Base-by-base conservation (phyloP, 2,888 invertebrate species). In the Polia nebulosa region DNA sequence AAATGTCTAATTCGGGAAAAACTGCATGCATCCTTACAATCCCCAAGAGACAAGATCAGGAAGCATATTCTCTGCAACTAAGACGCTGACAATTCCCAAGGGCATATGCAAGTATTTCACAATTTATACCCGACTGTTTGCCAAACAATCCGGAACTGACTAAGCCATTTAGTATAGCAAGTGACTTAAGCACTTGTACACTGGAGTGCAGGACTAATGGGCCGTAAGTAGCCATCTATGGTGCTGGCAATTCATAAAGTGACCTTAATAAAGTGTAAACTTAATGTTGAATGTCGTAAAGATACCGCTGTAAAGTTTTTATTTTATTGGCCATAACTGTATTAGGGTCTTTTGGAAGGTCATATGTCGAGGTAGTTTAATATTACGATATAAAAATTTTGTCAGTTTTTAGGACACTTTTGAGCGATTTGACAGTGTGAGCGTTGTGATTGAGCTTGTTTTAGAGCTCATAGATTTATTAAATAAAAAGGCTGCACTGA, bases 181-280 rank as follows among this genome's bases (percentile, higher is more conserved):
- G 56, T 57, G 62, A 53, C 60, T 68, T 34, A 27, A 60, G 45
- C 41, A 57, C 52, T 79, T 58, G 45, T 58, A 59, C 20, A 76
- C 53, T 73, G 34, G 32, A 68, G 39, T 53, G 66, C 39, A 61
- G 47, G 69, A 72, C 82, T 76, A 83, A 81, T 83, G 69, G 47
- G 44, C 60, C 49, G 70, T 59, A 71, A 76, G 67, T 73, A 62
- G 69, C 65, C 29, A 65, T 76, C 45, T 57, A 69, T 61, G 53
- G 62, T 56, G 59, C 61, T 72, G 56, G 60, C 57, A 66, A 76
- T 80, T 78, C 73, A 75, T 80, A 77, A 79, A 77, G 76, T 64
- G 76, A 72, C 76, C 85, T 80, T 81, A 84, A 81, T 84, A 85
- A 86, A 86, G 75, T 77, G 82, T 75, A 61, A 69, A 78, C 66